Evolutionary conservation across 2,797 vertebrate genomes (phyloP), one percentile per base, ranked within the genome.

Genomic region (Lacerta bilineata): DNA sequence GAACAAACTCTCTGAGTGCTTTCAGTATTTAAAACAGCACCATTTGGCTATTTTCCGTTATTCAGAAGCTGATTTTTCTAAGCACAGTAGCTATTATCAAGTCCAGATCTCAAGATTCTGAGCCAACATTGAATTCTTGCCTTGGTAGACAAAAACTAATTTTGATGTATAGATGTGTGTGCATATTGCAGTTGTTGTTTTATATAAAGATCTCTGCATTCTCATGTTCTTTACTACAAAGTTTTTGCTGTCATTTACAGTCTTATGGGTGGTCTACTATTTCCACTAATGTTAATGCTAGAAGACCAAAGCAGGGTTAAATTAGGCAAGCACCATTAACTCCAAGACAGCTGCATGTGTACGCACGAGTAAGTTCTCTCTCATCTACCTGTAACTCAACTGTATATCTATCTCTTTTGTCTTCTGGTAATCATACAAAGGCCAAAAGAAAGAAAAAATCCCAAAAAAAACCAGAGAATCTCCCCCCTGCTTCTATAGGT

Each of bases 61-160:
- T 18, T 15, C 41, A 87, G 71, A 87, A 59, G 9, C 20, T 83
- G 23, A 36, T 27, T 10, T 33, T 33, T 87, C 46, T 18, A 83
- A 80, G 50, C 39, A 81, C 66, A 64, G 85, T 61, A 64, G 39
- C 69, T 74, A 74, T 87, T 87, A 84, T 84, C 55, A 84, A 41
- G 27, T 87, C 27, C 27, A 86, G n/a, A 87, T 41, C 41, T 75
- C 59, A 72, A 55, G 7, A 33, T 68, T 80, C 41, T 84, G 59
- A 87, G 66, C 41, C 55, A 64, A 18, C 25, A 39, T 18, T 36
- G 23, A 50, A 66, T 13, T 41, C 18, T 74, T 13, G 36, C 18
- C 43, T 36, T 75, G 77, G 9, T 50, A 25, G 29, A 76, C 25
- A 75, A 86, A 69, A 59, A 20, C 17, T 75, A 72, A 74, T 8